phyloP scores from a whole-genome alignment of 2,888 invertebrate genomes.

The Sphaerophoria rueppellii region DNA sequence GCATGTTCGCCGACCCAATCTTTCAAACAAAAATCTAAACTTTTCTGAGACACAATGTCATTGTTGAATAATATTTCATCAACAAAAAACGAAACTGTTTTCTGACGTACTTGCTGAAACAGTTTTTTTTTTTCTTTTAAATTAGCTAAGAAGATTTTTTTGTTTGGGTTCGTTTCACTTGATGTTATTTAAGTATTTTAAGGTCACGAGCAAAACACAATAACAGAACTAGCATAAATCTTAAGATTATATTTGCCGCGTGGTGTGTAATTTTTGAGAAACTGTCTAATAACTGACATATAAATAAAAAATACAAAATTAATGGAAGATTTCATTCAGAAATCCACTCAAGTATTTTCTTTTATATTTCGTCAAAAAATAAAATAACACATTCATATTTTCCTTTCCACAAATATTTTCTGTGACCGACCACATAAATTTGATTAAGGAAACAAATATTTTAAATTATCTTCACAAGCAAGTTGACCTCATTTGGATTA shows the following conservation, averaged over 20 bases:
- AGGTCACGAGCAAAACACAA: slow-evolving; percentile 43
- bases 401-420: slow-evolving; percentile 8
- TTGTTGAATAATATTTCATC: slow-evolving; percentile 26
- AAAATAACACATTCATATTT: background rate
- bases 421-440: slow-evolving; percentile 14
- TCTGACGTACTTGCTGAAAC: slow-evolving; percentile 22
- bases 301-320: slow-evolving; percentile 60
- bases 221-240: slow-evolving; percentile 47
- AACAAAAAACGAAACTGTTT: background rate
- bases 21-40: slow-evolving; percentile 13
- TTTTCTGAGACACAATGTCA: slow-evolving; percentile 34
- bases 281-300: slow-evolving; percentile 65
- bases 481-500: slow-evolving; percentile 11
- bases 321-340: slow-evolving; percentile 18
- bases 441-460: background rate
- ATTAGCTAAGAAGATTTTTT: background rate
- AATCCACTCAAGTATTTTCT: background rate
- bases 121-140: background rate
- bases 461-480: background rate
- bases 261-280: slow-evolving; percentile 45
- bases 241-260: slow-evolving; percentile 42
- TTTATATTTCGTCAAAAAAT: background rate
- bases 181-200: slow-evolving; percentile 1
- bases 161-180: background rate
- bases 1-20: slow-evolving; percentile 46